phyloP scores from a whole-genome alignment of 1,140 invertebrate genomes.

The Apis cerana region DNA sequence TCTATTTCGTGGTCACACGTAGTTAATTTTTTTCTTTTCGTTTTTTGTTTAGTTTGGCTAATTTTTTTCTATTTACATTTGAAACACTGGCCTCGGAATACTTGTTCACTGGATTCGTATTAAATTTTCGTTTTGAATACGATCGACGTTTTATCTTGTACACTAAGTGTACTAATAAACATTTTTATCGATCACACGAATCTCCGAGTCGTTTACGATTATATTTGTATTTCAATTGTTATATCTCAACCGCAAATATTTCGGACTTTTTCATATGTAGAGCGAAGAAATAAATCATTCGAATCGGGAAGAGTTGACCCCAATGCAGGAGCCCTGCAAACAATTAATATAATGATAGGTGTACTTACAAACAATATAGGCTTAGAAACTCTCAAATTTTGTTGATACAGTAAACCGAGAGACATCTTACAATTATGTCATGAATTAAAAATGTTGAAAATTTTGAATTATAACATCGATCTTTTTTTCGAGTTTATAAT shows the following conservation, averaged over 20 bases:
- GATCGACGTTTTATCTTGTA: slow-evolving; percentile 31
- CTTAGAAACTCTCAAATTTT: slow-evolving; percentile 21
- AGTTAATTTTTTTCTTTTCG: neutral
- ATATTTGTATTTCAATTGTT: slow-evolving; percentile 27
- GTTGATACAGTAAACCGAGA: neutral
- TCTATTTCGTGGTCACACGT: neutral
- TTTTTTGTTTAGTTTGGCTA: neutral
- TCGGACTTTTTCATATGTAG: slow-evolving; percentile 52
- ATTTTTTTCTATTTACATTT: slow-evolving; percentile 41
- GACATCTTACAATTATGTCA: neutral
- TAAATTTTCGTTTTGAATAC: slow-evolving; percentile 32
- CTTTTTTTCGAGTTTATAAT: neutral
- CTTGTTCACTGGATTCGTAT: slow-evolving; percentile 20
- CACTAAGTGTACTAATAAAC: slow-evolving; percentile 35
- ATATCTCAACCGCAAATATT: slow-evolving; percentile 21
- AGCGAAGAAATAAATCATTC: slow-evolving; percentile 62
- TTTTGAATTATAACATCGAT: neutral
- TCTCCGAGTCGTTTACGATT: slow-evolving; percentile 12
- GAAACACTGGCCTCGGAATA: neutral
- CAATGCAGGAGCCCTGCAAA: slow-evolving; percentile 45
- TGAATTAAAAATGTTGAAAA: neutral
- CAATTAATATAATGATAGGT: slow-evolving; percentile 43
- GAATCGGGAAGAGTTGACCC: slow-evolving; percentile 61
- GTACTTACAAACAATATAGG: neutral
- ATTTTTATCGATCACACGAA: slow-evolving; percentile 47